phyloP scores from a whole-genome alignment of 1,140 invertebrate genomes.

The Papilio machaon region DNA sequence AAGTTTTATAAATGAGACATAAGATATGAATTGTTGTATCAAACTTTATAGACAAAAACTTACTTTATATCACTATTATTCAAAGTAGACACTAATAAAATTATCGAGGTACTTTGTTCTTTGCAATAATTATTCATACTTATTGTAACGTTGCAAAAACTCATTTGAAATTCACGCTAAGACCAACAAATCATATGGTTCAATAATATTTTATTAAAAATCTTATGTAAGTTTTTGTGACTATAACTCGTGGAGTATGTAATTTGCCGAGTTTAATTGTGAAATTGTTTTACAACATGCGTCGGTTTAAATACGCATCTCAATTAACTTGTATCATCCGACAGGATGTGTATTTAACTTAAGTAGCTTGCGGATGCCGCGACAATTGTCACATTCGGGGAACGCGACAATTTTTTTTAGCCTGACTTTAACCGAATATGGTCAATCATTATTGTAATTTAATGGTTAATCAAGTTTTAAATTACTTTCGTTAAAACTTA shows the following conservation, averaged over 20 bases:
- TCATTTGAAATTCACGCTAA: no score
- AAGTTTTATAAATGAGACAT: neutral
- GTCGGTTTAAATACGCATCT: slow-evolving; percentile 26
- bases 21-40: neutral
- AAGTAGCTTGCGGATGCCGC: slow-evolving; percentile 38
- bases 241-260: neutral
- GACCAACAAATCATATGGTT: no score
- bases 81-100: neutral
- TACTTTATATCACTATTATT: neutral
- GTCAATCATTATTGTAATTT: neutral
- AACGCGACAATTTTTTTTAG: neutral
- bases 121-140: neutral
- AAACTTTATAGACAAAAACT: neutral
- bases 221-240: neutral
- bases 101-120: neutral
- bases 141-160: no score
- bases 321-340: slow-evolving; percentile 39
- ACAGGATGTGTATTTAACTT: slow-evolving; percentile 39
- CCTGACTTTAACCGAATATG: neutral
- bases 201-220: neutral
- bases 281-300: slow-evolving; percentile 29
- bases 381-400: slow-evolving; percentile 32
- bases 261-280: slow-evolving; percentile 19
- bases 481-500: no score
- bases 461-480: no score